These are phyloP conservation scores for Thymelicus sylvestris DNA, from an alignment of 2,888 invertebrate species.

Conservation along the genomic window DNA sequence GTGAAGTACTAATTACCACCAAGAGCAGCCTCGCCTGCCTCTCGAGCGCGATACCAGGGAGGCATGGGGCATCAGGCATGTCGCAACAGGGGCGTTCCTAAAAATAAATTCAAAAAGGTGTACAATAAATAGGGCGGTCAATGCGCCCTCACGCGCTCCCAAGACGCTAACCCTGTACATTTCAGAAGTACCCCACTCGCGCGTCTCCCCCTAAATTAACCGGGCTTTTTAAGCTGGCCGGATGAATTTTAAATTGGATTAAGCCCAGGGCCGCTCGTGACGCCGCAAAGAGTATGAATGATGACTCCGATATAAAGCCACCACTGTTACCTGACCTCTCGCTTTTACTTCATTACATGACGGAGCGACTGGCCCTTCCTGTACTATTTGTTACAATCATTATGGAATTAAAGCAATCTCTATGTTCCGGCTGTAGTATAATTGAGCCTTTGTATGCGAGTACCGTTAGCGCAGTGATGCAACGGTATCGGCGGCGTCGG, in stretches of 20 bases:
- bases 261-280: conserved; percentile 78
- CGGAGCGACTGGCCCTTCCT: conserved; percentile 43
- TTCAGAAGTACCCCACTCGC: conserved; percentile 57
- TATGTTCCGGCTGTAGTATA: conserved; percentile 73
- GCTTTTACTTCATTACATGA: conserved; percentile 40
- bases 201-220: conserved; percentile 57
- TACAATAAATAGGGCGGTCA: conserved; percentile 70
- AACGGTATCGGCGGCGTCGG: conserved; percentile 57
- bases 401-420: conserved; percentile 75
- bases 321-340: conserved; percentile 49
- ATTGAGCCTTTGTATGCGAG: conserved; percentile 54
- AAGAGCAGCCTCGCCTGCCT: conserved; percentile 3
- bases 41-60: conserved; percentile 47
- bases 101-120: conserved; percentile 63
- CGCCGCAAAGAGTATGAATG: conserved; percentile 79
- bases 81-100: conserved; percentile 49
- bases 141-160: conserved; percentile 74
- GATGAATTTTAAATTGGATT: conserved; percentile 79
- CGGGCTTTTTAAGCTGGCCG: conserved; percentile 69
- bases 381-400: conserved; percentile 62
- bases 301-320: conserved; percentile 62
- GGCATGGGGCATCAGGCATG: conserved; percentile 50
- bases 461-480: conserved; percentile 67
- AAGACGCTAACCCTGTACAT: conserved; percentile 60
- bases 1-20: conserved; percentile 22